These are phyloP conservation scores for Erebia ligea DNA, from an alignment of 2,888 invertebrate species.

Conservation along the genomic window DNA sequence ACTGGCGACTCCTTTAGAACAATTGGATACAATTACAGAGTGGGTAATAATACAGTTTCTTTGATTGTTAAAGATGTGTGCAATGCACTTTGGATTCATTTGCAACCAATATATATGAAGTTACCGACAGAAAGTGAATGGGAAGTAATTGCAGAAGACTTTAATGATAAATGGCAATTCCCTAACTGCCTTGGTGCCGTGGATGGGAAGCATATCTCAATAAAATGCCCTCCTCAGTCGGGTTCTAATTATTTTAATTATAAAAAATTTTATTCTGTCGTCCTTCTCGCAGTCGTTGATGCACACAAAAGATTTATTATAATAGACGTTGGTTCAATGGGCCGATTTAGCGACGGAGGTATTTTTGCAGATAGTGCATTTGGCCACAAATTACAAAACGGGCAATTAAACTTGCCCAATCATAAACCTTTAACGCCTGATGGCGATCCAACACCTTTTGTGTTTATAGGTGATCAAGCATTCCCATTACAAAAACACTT, in stretches of 20 bases:
- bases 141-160: constrained; percentile 41
- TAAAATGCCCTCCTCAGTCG: constrained; percentile 43
- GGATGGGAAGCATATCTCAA: constrained; percentile 48
- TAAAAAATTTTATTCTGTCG: constrained; percentile 43
- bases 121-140: constrained; percentile 34
- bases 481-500: constrained; percentile 24
- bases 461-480: constrained; percentile 35
- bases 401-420: constrained; percentile 36
- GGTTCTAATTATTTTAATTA: constrained; percentile 47
- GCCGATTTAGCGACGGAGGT: constrained; percentile 42
- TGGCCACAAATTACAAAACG: constrained; percentile 14
- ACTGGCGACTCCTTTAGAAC: constrained; percentile 41
- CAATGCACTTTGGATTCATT: constrained; percentile 13
- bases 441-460: constrained; percentile 41
- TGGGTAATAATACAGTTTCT: constrained; percentile 5
- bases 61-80: constrained; percentile 10
- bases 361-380: constrained; percentile 37
- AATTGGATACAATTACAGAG: constrained; percentile 33
- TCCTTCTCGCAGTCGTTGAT: constrained; percentile 44
- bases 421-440: constrained; percentile 35
- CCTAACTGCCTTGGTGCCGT: constrained; percentile 30
- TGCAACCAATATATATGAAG: constrained; percentile 21
- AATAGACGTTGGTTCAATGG: constrained; percentile 39
- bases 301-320: constrained; percentile 41
- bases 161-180: constrained; percentile 45